Evolutionary conservation across 2,888 invertebrate species (phyloP).

Genomic region (Poecilobothrus nobilitatus): DNA sequence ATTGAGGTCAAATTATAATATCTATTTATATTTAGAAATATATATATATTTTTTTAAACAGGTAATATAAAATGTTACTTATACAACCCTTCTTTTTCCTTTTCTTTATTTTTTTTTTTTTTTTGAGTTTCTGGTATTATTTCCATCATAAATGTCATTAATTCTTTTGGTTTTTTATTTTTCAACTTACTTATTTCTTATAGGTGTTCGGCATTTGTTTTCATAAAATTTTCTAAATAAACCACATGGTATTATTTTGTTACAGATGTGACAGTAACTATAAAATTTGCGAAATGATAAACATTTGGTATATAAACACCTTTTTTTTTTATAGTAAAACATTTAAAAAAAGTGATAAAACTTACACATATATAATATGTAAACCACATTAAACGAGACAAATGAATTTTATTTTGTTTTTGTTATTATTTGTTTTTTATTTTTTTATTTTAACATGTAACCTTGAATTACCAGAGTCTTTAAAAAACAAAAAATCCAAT

Average conservation of each 20-base stretch:
- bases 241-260: too few species aligned
- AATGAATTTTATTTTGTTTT: background rate
- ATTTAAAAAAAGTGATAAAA: too few species aligned
- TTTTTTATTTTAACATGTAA: background rate
- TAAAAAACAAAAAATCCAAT: background rate
- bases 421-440: background rate
- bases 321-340: too few species aligned
- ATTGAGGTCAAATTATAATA: too few species aligned
- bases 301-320: background rate
- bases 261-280: background rate
- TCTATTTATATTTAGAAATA: too few species aligned
- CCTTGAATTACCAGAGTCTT: background rate
- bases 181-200: background rate
- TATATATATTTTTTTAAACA: too few species aligned
- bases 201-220: background rate
- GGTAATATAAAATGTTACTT: too few species aligned
- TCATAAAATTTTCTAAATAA: background rate
- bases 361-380: background rate
- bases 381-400: background rate
- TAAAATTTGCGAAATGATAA: background rate
- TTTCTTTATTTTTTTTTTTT: too few species aligned
- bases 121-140: background rate
- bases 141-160: background rate
- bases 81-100: too few species aligned
- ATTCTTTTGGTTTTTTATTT: background rate